A percentile compares a stretch with the other conserved stretches of the same genome.
phyloP scores from a whole-genome alignment of 2,797 vertebrate species.

The Molothrus ater region DNA sequence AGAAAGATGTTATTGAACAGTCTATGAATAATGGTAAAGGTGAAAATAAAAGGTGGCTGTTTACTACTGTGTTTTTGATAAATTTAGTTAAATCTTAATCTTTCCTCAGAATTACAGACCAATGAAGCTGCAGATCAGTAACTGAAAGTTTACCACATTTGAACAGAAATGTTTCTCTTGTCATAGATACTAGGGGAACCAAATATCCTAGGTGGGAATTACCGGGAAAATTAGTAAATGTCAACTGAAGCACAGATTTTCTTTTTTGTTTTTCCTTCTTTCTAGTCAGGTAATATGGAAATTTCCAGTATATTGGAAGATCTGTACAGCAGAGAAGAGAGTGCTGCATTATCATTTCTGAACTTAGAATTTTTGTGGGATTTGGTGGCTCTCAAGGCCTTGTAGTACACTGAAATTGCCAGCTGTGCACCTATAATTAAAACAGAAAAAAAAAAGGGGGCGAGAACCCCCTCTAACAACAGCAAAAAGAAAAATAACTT shows the following conservation, averaged over 20 bases:
- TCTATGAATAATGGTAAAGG: not conserved
- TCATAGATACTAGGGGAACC: not conserved
- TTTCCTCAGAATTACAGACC: not conserved
- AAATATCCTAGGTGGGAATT: not conserved
- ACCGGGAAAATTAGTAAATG: not conserved
- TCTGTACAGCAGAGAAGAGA: not conserved
- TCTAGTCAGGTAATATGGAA: not conserved
- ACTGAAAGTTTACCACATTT: not conserved
- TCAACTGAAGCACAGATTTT: not conserved
- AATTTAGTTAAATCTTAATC: not conserved
- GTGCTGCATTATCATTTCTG: not conserved
- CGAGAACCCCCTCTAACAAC: rapidly evolving
- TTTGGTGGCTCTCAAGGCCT: not conserved
- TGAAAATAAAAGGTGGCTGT: not conserved
- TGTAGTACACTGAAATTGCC: not conserved
- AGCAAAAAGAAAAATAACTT: not conserved
- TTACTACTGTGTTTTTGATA: not conserved
- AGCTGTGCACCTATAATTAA: not conserved
- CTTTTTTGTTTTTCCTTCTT: not conserved
- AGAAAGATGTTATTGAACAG: not conserved
- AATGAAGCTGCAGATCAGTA: rapidly evolving
- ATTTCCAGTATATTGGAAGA: not conserved
- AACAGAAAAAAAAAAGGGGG: not conserved
- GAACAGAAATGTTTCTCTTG: not conserved
- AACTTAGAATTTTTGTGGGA: not conserved